phyloP scores from a whole-genome alignment of 2,888 invertebrate species.

The Ochropacha duplaris region DNA sequence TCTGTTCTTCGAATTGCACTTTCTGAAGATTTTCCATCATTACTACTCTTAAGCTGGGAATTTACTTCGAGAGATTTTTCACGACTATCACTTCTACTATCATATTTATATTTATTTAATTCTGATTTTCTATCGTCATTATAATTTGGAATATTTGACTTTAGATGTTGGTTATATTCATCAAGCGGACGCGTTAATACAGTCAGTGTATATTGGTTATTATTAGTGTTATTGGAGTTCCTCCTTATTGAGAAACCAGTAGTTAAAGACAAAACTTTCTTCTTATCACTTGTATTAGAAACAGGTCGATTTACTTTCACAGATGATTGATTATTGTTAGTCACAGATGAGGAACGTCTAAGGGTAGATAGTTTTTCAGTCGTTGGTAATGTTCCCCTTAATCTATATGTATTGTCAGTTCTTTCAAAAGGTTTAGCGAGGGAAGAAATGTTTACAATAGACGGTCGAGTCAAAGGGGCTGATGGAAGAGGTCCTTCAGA shows the following conservation, averaged over 20 bases:
- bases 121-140: slow-evolving; percentile 29
- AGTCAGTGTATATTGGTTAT: slow-evolving; percentile 74
- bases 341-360: slow-evolving; percentile 53
- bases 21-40: slow-evolving; percentile 33
- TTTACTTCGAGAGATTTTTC: slow-evolving; percentile 33
- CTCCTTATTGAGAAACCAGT: slow-evolving; percentile 77
- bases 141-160: slow-evolving; percentile 21
- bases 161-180: slow-evolving; percentile 42
- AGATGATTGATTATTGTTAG: slow-evolving; percentile 55
- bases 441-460: slow-evolving; percentile 69
- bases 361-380: slow-evolving; percentile 58
- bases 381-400: slow-evolving; percentile 59
- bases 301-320: slow-evolving; percentile 52
- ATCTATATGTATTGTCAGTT: slow-evolving; percentile 70
- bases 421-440: slow-evolving; percentile 77
- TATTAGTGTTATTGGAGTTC: slow-evolving; percentile 66
- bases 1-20: slow-evolving; percentile 48
- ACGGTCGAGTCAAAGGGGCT: slow-evolving; percentile 48
- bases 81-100: slow-evolving; percentile 43
- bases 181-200: slow-evolving; percentile 66
- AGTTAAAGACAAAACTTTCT: slow-evolving; percentile 70
- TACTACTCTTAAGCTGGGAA: slow-evolving; percentile 28
- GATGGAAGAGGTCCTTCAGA: slow-evolving; percentile 56
- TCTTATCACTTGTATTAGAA: slow-evolving; percentile 45
- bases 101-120: slow-evolving; percentile 47